These are phyloP conservation scores for Clepsis dumicolana DNA, from an alignment of 2,888 invertebrate species.

Conservation along the genomic window DNA sequence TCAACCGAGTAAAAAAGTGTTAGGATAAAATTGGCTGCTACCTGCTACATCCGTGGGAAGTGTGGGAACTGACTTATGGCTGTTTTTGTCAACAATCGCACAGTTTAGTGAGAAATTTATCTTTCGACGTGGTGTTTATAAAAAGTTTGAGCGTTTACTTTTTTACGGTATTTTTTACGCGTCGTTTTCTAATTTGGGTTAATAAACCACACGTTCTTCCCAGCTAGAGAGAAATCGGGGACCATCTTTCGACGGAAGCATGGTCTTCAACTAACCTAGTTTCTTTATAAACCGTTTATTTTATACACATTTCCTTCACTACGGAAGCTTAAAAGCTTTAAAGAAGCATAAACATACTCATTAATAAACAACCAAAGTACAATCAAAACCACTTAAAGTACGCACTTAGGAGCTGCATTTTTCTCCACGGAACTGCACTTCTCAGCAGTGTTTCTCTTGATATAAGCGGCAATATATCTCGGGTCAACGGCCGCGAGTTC, in stretches of 20 bases:
- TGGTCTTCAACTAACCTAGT: neutral
- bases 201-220: neutral
- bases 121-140: slow-evolving; percentile 17
- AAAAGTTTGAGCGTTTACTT: neutral
- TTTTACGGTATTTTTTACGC: neutral
- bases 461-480: slow-evolving; percentile 7
- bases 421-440: slow-evolving; percentile 17
- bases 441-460: slow-evolving; percentile 12
- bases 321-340: neutral
- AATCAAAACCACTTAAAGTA: slow-evolving; percentile 9
- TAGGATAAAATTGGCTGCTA: slow-evolving; percentile 27
- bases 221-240: neutral
- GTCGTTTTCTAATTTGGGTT: neutral
- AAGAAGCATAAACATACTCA: neutral
- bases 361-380: slow-evolving; percentile 9
- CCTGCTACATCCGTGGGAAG: slow-evolving; percentile 44
- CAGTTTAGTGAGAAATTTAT: slow-evolving; percentile 35
- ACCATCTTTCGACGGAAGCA: neutral
- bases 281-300: neutral
- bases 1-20: neutral
- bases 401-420: slow-evolving; percentile 19
- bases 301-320: neutral
- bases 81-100: slow-evolving; percentile 26
- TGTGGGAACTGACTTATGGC: slow-evolving; percentile 25
- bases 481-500: slow-evolving; percentile 22